A percentile compares a stretch with the other conserved stretches of the same genome.
Evolutionary conservation across 2,113 vertebrate genomes (phyloP).

Genomic region (Lophura nycthemera): DNA sequence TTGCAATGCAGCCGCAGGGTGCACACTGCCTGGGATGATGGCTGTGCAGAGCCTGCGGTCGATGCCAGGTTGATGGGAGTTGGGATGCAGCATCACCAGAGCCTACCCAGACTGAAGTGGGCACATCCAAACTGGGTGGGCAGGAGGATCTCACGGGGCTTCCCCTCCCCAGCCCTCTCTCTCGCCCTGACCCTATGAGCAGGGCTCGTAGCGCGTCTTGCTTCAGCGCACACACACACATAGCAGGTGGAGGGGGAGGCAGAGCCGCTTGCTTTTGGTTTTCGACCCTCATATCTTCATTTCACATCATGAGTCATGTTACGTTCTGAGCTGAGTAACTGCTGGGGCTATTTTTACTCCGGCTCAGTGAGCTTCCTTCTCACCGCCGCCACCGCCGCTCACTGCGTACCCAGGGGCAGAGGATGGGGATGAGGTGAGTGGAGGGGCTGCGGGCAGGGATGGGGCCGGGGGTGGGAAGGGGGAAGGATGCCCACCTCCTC

Average conservation of each 20-base stretch:
- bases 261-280: conserved; percentile 40
- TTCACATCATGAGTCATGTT: conserved; percentile 81
- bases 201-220: not conserved
- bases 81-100: not conserved
- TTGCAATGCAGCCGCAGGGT: fast-evolving
- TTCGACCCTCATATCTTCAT: conserved; percentile 64
- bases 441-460: conserved; percentile 46
- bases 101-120: not conserved
- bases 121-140: not conserved
- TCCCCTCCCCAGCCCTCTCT: fast-evolving
- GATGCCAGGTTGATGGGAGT: not conserved
- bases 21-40: fast-evolving
- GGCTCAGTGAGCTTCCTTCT: conserved; percentile 80
- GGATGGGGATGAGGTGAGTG: conserved; percentile 73
- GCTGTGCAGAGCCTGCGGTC: fast-evolving
- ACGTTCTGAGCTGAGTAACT: conserved; percentile 84
- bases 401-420: conserved; percentile 21
- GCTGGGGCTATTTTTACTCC: conserved; percentile 83
- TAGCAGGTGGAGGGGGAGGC: not conserved
- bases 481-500: conserved; percentile 40
- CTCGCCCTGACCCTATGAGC: not conserved
- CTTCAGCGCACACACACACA: not conserved
- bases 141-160: fast-evolving
- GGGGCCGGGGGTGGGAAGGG: conserved; percentile 53
- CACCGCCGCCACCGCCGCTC: conserved; percentile 24